Evolutionary conservation across 2,797 vertebrate genomes (phyloP).

Genomic region (Typhlichthys eigenmanni): DNA sequence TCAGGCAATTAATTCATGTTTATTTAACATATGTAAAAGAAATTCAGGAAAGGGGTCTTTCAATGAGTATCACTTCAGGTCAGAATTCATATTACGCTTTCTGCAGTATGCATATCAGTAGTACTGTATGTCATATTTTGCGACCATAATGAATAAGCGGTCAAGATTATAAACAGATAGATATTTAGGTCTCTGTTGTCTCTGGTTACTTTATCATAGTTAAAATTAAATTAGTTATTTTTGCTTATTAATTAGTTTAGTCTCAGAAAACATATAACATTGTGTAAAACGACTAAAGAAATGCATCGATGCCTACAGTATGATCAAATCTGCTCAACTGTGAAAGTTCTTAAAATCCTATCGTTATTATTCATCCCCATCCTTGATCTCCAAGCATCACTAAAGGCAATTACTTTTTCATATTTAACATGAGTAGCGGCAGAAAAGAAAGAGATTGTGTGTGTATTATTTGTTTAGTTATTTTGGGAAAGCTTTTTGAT

Average conservation of each 20-base stretch:
- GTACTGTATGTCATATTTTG: too few species aligned
- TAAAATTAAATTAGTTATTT: constrained; percentile 20
- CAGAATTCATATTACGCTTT: too few species aligned
- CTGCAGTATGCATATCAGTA: too few species aligned
- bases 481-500: constrained; percentile 64
- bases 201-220: constrained; percentile 19
- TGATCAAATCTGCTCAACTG: too few species aligned
- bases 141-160: too few species aligned
- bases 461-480: constrained; percentile 47
- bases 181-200: not conserved
- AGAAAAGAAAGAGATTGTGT: constrained; percentile 36
- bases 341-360: not conserved
- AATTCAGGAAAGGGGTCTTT: too few species aligned
- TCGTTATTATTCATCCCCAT: not conserved
- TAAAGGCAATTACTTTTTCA: constrained; percentile 51
- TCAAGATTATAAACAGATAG: too few species aligned
- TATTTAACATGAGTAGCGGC: constrained; percentile 41
- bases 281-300: not conserved
- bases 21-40: too few species aligned
- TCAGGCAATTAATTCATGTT: too few species aligned
- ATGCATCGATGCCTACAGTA: not conserved
- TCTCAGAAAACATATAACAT: not conserved
- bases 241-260: constrained; percentile 8
- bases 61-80: too few species aligned
- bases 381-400: constrained; percentile 40